Conservation (phyloP, 2,113 vertebrate genomes). For the Psilopsiagon aymara region DNA sequence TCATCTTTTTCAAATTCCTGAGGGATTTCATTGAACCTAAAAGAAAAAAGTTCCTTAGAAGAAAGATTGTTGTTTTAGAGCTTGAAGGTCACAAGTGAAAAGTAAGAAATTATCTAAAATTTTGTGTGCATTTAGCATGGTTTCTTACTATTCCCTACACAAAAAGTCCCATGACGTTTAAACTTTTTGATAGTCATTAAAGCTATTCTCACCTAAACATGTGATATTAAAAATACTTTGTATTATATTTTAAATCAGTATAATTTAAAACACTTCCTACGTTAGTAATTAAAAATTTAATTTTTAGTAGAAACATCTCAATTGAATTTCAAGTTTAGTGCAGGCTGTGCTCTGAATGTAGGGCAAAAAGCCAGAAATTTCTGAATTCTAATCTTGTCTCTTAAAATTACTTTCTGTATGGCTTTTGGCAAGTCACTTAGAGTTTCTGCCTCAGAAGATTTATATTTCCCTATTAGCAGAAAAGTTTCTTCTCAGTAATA, state of each 20-base stretch:
- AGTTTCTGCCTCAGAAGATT: background rate
- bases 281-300: background rate
- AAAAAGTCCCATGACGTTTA: background rate
- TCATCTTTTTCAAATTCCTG: background rate
- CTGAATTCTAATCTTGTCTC: background rate
- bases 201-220: background rate
- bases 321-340: background rate
- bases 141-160: background rate
- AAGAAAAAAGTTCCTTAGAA: background rate
- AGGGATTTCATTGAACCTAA: background rate
- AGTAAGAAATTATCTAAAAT: background rate
- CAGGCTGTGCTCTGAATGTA: background rate
- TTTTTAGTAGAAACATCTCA: background rate
- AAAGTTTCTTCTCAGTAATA: background rate
- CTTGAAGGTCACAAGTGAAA: background rate
- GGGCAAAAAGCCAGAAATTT: background rate
- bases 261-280: constrained; percentile 1
- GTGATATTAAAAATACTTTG: background rate
- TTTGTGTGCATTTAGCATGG: background rate
- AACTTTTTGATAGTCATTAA: background rate
- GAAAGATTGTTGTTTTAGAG: background rate
- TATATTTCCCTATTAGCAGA: background rate
- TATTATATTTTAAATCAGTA: background rate
- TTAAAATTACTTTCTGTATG: background rate
- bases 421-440: background rate